phyloP scores from a whole-genome alignment of 1,140 invertebrate species.

The Papilio xuthus region DNA sequence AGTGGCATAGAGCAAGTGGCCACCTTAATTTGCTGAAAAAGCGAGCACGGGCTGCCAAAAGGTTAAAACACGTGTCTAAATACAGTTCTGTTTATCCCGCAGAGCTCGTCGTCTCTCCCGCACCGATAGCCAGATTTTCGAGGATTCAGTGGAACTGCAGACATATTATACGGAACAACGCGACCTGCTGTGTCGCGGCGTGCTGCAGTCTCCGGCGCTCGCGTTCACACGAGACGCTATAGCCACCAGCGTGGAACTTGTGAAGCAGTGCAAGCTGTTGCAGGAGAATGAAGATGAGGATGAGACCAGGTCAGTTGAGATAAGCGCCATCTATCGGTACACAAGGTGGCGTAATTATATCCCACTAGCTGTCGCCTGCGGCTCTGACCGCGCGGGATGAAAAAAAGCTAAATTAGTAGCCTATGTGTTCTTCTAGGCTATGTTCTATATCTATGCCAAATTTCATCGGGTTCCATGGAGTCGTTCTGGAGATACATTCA shows the following conservation, averaged over 20 bases:
- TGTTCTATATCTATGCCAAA: too few relatives aligned
- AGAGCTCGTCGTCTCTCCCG: constrained; percentile 92
- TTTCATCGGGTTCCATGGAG: too few relatives aligned
- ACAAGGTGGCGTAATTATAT: too few relatives aligned
- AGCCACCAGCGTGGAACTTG: constrained; percentile 86
- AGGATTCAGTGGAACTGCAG: constrained; percentile 97
- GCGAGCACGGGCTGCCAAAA: too few relatives aligned
- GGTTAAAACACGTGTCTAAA: not conserved
- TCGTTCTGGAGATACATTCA: too few relatives aligned
- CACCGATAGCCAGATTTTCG: constrained; percentile 96
- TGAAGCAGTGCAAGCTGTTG: constrained; percentile 89
- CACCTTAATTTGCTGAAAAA: too few relatives aligned
- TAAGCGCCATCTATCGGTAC: not conserved
- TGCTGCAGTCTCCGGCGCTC: constrained; percentile 93
- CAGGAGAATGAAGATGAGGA: constrained; percentile 91
- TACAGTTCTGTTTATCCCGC: not conserved
- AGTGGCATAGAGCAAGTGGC: too few relatives aligned
- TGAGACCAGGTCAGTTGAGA: constrained; percentile 71
- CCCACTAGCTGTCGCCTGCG: too few relatives aligned
- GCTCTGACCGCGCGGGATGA: too few relatives aligned
- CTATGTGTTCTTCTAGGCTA: too few relatives aligned
- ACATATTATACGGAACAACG: constrained; percentile 93
- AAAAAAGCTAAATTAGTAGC: too few relatives aligned
- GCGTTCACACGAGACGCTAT: constrained; percentile 89
- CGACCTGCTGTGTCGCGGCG: constrained; percentile 88